phyloP scores from a whole-genome alignment of 2,797 vertebrate species.

The Crenuchus spilurus region DNA sequence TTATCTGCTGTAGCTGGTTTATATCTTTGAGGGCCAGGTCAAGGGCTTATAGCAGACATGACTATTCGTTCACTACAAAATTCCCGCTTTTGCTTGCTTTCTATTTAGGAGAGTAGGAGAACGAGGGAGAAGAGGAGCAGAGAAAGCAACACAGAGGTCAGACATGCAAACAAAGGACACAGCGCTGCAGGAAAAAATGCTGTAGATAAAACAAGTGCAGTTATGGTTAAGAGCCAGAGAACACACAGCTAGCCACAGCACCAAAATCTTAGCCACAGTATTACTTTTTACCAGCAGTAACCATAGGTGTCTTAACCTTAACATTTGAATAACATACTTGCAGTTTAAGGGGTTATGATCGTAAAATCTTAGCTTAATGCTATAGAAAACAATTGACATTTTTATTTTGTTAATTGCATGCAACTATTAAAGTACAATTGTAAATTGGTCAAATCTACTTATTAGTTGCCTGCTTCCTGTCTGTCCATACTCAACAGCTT shows the following conservation, averaged over 20 bases:
- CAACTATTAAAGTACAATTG: too few species aligned
- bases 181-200: conserved; percentile 42
- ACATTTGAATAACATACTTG: too few species aligned
- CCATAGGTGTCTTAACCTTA: too few species aligned
- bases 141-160: conserved; percentile 37
- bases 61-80: conserved; percentile 59
- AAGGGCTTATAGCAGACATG: conserved; percentile 88
- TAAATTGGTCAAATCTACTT: too few species aligned
- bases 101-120: conserved; percentile 29
- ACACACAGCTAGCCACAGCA: conserved; percentile 41
- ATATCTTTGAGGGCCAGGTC: conserved; percentile 95
- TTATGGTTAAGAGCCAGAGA: conserved; percentile 34
- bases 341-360: too few species aligned
- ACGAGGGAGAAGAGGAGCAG: conserved; percentile 20
- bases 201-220: conserved; percentile 12
- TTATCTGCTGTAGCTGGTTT: conserved; percentile 99
- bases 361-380: too few species aligned
- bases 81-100: conserved; percentile 32
- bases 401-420: too few species aligned
- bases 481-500: too few species aligned
- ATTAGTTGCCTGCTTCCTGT: too few species aligned
- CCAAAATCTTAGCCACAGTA: conserved; percentile 12
- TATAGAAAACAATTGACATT: too few species aligned
- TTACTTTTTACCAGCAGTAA: too few species aligned
- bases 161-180: conserved; percentile 41